Evolutionary conservation across 2,113 vertebrate genomes (phyloP).

Genomic region (Sapajus apella): DNA sequence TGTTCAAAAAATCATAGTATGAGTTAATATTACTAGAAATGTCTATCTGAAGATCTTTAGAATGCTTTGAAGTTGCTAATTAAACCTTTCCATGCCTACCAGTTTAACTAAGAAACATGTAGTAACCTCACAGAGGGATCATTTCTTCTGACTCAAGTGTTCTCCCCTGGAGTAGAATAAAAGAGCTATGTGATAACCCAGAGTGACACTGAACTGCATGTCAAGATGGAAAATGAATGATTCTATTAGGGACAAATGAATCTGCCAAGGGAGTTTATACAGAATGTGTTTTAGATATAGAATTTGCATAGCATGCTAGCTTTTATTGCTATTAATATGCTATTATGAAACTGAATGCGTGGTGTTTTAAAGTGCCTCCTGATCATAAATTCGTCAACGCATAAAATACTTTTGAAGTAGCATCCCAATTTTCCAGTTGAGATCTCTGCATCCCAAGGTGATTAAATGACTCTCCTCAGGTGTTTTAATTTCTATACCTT

Average conservation of each 20-base stretch:
- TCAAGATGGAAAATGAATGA: conserved; percentile 57
- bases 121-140: conserved; percentile 18
- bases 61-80: conserved; percentile 43
- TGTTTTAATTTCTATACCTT: conserved; percentile 23
- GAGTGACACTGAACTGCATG: conserved; percentile 30
- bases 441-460: conserved; percentile 45
- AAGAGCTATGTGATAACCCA: conserved; percentile 45
- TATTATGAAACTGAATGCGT: conserved; percentile 55
- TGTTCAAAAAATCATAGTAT: not conserved
- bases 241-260: conserved; percentile 61
- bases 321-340: conserved; percentile 68
- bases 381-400: conserved; percentile 64
- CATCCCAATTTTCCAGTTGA: conserved; percentile 68
- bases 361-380: conserved; percentile 55
- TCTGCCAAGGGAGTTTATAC: conserved; percentile 57
- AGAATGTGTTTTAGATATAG: conserved; percentile 58
- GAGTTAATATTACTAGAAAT: conserved; percentile 26
- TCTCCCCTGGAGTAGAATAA: conserved; percentile 23
- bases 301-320: conserved; percentile 64
- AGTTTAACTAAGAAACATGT: conserved; percentile 33
- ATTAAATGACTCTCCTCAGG: conserved; percentile 53
- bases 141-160: conserved; percentile 12
- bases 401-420: conserved; percentile 56
- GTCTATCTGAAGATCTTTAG: not conserved
- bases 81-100: not conserved